Evolutionary conservation across 2,113 vertebrate genomes (phyloP).

Genomic region (Arizona elegans): DNA sequence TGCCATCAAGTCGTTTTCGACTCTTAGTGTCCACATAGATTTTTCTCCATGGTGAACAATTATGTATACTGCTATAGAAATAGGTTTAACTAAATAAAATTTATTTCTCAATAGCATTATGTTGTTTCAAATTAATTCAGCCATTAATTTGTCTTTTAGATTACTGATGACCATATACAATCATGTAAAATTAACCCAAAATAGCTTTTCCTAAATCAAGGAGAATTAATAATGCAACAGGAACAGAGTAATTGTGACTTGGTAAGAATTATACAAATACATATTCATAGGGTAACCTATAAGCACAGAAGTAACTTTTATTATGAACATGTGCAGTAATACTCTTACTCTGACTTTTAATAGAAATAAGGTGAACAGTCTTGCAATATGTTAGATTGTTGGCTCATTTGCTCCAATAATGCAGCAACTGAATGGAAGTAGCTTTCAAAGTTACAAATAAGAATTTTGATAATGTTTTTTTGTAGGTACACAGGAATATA

Average conservation of each 20-base stretch:
- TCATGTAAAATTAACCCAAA: background rate
- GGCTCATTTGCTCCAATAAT: background rate
- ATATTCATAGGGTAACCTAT: background rate
- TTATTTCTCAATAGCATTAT: background rate
- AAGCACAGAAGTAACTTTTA: background rate
- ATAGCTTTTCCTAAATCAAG: background rate
- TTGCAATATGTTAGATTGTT: background rate
- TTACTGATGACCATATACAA: background rate
- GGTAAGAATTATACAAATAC: background rate
- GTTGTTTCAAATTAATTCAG: background rate
- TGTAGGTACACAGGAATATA: background rate
- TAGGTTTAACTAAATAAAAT: background rate
- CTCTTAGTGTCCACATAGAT: background rate
- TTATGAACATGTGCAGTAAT: background rate
- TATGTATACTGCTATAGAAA: background rate
- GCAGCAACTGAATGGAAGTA: background rate
- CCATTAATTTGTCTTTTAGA: background rate
- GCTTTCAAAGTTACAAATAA: background rate
- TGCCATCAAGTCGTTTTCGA: background rate
- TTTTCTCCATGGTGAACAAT: background rate
- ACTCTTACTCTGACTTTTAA: background rate
- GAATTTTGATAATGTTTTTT: background rate
- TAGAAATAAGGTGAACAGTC: background rate
- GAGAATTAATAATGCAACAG: background rate
- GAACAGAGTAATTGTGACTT: background rate